Evolutionary conservation across 2,888 invertebrate genomes (phyloP).

Genomic region (Drosophila recens): DNA sequence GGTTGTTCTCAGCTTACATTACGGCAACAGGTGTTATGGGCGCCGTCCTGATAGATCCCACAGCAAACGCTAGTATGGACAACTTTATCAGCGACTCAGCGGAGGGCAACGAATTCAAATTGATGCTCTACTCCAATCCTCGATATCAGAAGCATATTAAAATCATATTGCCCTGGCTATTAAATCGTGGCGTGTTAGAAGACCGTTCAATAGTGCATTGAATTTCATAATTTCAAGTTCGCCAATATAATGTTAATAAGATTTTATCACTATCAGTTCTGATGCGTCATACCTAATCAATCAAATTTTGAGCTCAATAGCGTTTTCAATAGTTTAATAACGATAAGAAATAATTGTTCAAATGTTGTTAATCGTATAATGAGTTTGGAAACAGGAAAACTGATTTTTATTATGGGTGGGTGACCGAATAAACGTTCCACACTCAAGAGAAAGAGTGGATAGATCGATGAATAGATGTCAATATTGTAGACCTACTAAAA

Average conservation of each 20-base stretch:
- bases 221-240: background rate
- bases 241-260: slow-evolving; percentile 4
- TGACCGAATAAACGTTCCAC: background rate
- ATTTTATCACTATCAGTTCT: slow-evolving; percentile 3
- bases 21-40: slow-evolving; percentile 71
- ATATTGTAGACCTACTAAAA: no score
- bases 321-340: background rate
- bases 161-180: slow-evolving; percentile 77
- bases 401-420: background rate
- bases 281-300: slow-evolving; percentile 2
- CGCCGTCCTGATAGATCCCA: slow-evolving; percentile 70
- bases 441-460: no score
- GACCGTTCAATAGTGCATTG: slow-evolving; percentile 17
- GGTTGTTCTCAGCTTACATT: slow-evolving; percentile 50
- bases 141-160: slow-evolving; percentile 76
- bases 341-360: slow-evolving; percentile 16
- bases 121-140: slow-evolving; percentile 62
- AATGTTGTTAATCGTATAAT: background rate
- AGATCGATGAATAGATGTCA: no score
- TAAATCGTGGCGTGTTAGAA: slow-evolving; percentile 70
- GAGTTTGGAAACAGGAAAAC: background rate
- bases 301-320: background rate
- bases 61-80: slow-evolving; percentile 63
- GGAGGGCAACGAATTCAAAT: slow-evolving; percentile 56
- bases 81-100: slow-evolving; percentile 52